Percentiles rank a stretch among this genome's conserved stretches.
phyloP scores from a whole-genome alignment of 2,797 vertebrate species.

The Euthynnus affinis region DNA sequence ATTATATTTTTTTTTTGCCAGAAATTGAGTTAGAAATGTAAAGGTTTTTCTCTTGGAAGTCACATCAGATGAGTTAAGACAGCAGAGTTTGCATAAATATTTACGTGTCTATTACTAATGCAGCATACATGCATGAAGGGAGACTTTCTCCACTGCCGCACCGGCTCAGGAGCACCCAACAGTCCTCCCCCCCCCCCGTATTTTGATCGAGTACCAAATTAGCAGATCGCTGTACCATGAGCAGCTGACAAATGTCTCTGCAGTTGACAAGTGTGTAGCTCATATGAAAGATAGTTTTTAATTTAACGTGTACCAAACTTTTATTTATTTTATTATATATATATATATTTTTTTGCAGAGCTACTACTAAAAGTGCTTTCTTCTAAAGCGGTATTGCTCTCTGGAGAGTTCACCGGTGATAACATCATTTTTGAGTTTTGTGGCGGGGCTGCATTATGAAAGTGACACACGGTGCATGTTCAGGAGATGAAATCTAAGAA shows the following conservation, averaged over 20 bases:
- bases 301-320: conserved; percentile 50
- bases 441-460: background rate
- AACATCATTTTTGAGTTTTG: conserved; percentile 17
- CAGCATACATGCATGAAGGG: conserved; percentile 40
- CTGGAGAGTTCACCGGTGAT: conserved; percentile 33
- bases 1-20: background rate
- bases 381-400: conserved; percentile 36
- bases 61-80: background rate
- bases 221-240: conserved; percentile 59
- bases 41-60: background rate
- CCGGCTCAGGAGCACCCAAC: conserved; percentile 41
- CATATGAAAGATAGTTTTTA: conserved; percentile 51
- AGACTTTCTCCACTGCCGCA: background rate
- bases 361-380: conserved; percentile 25
- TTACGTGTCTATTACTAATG: conserved; percentile 38
- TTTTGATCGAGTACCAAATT: conserved; percentile 73
- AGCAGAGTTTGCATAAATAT: conserved; percentile 22
- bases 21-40: background rate
- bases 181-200: conserved; percentile 37
- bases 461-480: background rate
- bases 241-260: conserved; percentile 66
- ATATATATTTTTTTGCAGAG: conserved; percentile 22
- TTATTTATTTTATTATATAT: conserved; percentile 43
- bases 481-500: conserved; percentile 4
- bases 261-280: conserved; percentile 33